Conservation (phyloP, 2,888 invertebrate genomes). For the Nowickia ferox region DNA sequence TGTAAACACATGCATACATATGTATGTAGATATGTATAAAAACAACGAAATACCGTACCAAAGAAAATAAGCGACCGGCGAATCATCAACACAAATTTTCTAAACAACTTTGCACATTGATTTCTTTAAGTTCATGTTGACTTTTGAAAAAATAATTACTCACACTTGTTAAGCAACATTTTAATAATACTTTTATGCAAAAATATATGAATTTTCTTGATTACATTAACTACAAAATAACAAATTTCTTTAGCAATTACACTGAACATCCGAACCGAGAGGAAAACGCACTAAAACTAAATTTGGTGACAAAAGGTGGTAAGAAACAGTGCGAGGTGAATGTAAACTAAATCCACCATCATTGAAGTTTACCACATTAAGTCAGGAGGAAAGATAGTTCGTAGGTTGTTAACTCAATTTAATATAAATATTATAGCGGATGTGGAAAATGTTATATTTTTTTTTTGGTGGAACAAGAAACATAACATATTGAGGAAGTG, state of each 20-base stretch:
- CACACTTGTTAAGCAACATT: background rate
- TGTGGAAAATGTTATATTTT: no score
- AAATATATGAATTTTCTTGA: background rate
- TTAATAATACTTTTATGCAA: background rate
- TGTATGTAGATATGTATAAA: background rate
- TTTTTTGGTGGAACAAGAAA: no score
- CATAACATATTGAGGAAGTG: no score
- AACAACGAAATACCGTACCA: background rate
- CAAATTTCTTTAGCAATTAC: background rate
- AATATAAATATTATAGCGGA: no score
- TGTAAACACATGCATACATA: background rate
- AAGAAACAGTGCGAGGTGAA: no score
- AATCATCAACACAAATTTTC: background rate
- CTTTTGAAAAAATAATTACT: background rate
- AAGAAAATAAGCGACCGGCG: constrained; percentile 1
- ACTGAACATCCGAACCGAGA: background rate
- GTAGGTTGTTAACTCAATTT: no score
- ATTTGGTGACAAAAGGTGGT: no score
- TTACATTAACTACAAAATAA: background rate
- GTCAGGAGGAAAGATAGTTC: no score
- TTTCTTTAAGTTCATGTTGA: background rate
- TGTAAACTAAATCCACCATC: no score
- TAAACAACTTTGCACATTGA: background rate
- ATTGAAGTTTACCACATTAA: no score
- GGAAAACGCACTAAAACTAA: background rate